A percentile compares a stretch with the other conserved stretches of the same genome.
Evolutionary conservation across 2,888 invertebrate species (phyloP).

Genomic region (Apamea epomidion): DNA sequence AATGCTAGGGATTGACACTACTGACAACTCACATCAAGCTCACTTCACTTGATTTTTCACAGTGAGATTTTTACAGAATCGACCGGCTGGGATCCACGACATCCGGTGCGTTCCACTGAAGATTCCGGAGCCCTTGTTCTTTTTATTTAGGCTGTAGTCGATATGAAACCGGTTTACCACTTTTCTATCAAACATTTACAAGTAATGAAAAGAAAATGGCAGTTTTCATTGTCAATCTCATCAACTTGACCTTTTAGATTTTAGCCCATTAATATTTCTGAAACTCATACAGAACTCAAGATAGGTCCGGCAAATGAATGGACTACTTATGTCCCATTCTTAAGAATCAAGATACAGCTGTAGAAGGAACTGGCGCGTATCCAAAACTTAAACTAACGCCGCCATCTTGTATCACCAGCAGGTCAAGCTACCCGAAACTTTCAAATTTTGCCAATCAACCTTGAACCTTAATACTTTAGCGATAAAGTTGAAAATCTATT

Average conservation of each 20-base stretch:
- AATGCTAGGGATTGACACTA: no score
- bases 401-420: neutral
- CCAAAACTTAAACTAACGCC: neutral
- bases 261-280: neutral
- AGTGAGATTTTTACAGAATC: no score
- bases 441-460: no score
- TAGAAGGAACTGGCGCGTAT: no score
- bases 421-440: no score
- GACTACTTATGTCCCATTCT: neutral
- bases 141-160: neutral
- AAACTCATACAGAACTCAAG: neutral
- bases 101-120: neutral
- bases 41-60: no score
- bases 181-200: neutral
- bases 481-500: no score
- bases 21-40: no score
- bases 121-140: neutral
- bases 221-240: neutral
- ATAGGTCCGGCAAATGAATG: neutral
- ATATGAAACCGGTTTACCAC: neutral
- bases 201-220: neutral
- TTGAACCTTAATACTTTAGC: no score
- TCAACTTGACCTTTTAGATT: neutral
- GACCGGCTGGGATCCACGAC: no score
- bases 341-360: neutral